Conservation (phyloP, 1,140 invertebrate genomes). For the Homarus americanus region DNA sequence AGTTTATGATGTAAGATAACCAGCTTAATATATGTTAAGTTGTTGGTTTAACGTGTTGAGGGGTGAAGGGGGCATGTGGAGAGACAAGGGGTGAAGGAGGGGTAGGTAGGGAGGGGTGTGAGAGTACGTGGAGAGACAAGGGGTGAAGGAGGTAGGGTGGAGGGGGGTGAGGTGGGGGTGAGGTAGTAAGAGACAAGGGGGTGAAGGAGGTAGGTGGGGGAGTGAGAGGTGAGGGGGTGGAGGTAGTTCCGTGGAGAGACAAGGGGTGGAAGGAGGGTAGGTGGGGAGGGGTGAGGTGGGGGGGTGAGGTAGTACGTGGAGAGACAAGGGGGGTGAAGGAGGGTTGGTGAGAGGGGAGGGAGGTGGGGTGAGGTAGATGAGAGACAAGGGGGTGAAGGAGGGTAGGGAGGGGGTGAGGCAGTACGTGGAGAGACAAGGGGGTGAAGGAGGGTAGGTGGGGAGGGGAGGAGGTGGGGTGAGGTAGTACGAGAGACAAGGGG, state of each 20-base stretch:
- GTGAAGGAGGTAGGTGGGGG: background rate
- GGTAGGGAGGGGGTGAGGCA: background rate
- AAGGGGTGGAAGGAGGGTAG: background rate
- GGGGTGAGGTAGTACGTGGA: background rate
- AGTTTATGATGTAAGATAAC: no score
- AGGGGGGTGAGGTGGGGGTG: background rate
- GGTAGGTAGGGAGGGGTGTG: background rate
- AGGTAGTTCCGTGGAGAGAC: background rate
- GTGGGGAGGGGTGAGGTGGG: background rate
- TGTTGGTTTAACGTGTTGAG: no score
- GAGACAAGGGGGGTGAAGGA: background rate
- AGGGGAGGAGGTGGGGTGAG: conserved; percentile 5
- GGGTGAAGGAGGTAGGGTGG: background rate
- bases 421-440: background rate
- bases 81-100: background rate
- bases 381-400: background rate
- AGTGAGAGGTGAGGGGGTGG: background rate
- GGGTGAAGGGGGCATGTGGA: no score
- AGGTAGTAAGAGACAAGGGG: background rate
- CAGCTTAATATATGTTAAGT: no score
- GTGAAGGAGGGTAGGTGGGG: background rate
- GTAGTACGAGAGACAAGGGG: background rate
- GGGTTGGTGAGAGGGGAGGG: conserved; percentile 2
- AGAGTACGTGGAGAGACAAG: background rate
- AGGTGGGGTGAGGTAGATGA: background rate